Base-by-base conservation (phyloP, 2,113 vertebrate genomes). In the Erpornis zantholeuca region DNA sequence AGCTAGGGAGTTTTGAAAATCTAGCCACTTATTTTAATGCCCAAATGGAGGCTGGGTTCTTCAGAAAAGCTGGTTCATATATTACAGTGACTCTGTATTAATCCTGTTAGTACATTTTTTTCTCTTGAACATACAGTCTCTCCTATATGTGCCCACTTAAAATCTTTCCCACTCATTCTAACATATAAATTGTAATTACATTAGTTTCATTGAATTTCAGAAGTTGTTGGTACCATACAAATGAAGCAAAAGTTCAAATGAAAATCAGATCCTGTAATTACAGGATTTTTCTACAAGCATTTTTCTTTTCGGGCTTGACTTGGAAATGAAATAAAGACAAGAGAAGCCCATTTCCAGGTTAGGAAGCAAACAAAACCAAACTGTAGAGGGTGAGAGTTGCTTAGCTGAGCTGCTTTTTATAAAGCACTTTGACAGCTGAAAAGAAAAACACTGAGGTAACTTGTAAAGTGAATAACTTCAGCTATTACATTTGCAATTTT, bases 211-310 rank as follows among this genome's bases (percentile, higher is more conserved):
- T 94, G 86, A 81, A 88, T 95, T 79, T 76, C 38, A 54, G 81
- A 96, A 92, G 94, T 80, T 88, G 82, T 82, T 72, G 76, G 80
- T 97, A 96, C 71, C 44, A 53, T 87, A 96, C 11, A 3, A 94
- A 92, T 78, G 60, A 96, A 97, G 90, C 66, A 90, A 91, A 83
- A 96, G 83, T 95, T 97, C 92, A 95, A 95, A 94, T 97, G 85
- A 96, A 97, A 97, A 97, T 98, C 96, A 97, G 96, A 97, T 93
- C 90, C 27, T 31, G 96, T 96, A 97, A 97, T 97, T 97, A 96
- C 1, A 92, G 92, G 81, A 91, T 93, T 97, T 97, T 98, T 97
- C 92, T 97, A 69, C 60, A 64, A 11, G 40, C 69, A 31, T 78
- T 68, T 94, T 93, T 96, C 79, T 75, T 66, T 81, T 77, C 44